Percentiles rank a stretch among this genome's conserved stretches.
Conservation (phyloP, 2,888 invertebrate genomes). For the Tachina lurida region DNA sequence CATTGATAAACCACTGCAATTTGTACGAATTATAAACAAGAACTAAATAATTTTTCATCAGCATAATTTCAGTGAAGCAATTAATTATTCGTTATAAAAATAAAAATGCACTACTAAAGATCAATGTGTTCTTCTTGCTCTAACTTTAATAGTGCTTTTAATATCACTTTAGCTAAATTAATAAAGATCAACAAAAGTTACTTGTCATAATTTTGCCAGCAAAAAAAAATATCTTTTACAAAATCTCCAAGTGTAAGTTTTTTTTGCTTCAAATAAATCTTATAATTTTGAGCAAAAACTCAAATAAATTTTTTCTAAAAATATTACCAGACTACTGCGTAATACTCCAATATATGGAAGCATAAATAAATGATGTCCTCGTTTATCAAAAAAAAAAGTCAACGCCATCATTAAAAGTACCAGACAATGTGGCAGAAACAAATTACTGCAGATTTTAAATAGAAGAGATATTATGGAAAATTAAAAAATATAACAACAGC, state of each 20-base stretch:
- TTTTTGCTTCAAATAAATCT: not conserved
- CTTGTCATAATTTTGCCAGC: conserved; percentile 40
- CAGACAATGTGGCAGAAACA: conserved; percentile 56
- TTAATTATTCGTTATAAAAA: conserved; percentile 54
- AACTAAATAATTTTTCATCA: conserved; percentile 51
- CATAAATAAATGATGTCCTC: conserved; percentile 6
- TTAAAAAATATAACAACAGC: not conserved
- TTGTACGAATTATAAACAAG: conserved; percentile 63
- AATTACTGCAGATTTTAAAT: conserved; percentile 6
- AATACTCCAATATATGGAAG: not conserved
- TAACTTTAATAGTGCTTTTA: conserved; percentile 33
- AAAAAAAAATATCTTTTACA: not conserved
- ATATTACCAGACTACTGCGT: conserved; percentile 17
- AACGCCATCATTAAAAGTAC: conserved; percentile 57
- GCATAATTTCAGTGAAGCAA: conserved; percentile 35
- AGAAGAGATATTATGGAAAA: not conserved
- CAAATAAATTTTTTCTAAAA: not conserved
- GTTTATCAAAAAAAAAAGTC: conserved; percentile 49
- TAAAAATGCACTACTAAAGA: not conserved
- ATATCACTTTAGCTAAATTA: conserved; percentile 51
- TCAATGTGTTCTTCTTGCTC: not conserved
- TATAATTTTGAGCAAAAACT: too few species aligned
- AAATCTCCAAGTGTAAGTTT: not conserved
- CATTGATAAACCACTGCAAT: conserved; percentile 63
- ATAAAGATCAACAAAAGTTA: conserved; percentile 32